Conservation (phyloP, 2,113 vertebrate species). For the Heloderma charlesbogerti region DNA sequence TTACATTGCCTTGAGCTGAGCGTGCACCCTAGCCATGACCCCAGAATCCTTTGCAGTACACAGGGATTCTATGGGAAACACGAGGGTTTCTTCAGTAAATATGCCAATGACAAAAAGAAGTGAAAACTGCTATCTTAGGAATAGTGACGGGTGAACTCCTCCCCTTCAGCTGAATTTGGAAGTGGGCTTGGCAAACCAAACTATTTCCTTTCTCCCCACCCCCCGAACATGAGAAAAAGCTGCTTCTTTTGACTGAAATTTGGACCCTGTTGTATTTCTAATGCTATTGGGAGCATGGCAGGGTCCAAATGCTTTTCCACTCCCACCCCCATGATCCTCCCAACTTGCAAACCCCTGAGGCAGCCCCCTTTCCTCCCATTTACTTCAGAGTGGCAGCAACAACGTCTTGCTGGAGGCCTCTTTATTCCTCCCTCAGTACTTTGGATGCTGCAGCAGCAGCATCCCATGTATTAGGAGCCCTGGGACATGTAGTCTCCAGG, state of each 20-base stretch:
- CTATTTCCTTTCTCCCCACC: background rate
- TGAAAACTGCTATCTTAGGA: background rate
- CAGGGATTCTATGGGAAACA: background rate
- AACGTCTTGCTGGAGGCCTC: background rate
- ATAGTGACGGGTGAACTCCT: background rate
- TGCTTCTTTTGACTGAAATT: background rate
- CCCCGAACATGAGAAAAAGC: background rate
- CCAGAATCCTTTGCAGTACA: background rate
- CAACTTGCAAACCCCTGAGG: too few relatives aligned
- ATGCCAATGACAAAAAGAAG: background rate
- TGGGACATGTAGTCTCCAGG: background rate
- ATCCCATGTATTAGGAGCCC: too few relatives aligned
- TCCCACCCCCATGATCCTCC: background rate
- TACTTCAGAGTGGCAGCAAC: background rate
- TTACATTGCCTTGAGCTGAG: background rate
- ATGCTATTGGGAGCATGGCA: background rate
- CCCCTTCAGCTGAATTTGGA: background rate
- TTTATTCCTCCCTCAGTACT: background rate
- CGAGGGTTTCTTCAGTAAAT: background rate
- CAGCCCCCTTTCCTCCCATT: background rate
- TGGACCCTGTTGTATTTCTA: background rate
- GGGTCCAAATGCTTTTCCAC: background rate
- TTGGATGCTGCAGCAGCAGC: background rate
- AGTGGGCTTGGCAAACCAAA: background rate
- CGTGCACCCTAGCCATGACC: background rate